Evolutionary conservation across 2,797 vertebrate species (phyloP).

Genomic region (Melanogrammus aeglefinus): DNA sequence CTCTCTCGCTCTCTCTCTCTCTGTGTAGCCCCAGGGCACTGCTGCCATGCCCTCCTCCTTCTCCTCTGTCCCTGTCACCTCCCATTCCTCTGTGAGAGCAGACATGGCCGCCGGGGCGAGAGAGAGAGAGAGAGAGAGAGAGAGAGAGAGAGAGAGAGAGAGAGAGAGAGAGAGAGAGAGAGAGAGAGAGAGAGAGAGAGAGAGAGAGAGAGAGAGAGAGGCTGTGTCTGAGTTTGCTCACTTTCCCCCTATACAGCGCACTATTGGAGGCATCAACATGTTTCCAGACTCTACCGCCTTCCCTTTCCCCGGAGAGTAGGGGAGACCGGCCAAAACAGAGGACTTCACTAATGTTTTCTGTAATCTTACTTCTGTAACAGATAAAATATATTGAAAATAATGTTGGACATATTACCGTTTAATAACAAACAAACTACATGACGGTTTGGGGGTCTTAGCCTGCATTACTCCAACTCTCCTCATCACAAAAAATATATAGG

Average conservation of each 20-base stretch:
- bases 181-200: too few relatives aligned
- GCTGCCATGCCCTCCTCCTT: conserved; percentile 17
- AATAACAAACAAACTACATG: too few relatives aligned
- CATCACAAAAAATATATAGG: too few relatives aligned
- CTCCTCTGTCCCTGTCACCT: conserved; percentile 6
- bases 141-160: too few relatives aligned
- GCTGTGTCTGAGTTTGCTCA: background rate
- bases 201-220: background rate
- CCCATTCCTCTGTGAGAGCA: conserved; percentile 7
- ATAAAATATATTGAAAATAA: too few relatives aligned
- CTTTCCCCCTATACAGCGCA: background rate
- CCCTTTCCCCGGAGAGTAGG: background rate
- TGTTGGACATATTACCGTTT: too few relatives aligned
- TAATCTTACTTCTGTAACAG: too few relatives aligned
- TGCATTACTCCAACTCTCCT: too few relatives aligned
- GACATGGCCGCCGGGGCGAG: conserved; percentile 51
- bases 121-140: conserved; percentile 30
- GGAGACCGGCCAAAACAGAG: too few relatives aligned
- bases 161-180: too few relatives aligned
- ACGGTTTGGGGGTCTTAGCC: too few relatives aligned
- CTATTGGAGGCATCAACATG: background rate
- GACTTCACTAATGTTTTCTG: too few relatives aligned
- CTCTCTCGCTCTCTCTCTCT: conserved; percentile 73
- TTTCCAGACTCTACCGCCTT: background rate
- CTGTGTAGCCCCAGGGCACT: conserved; percentile 77